These are phyloP conservation scores for Drosophila imparisetae DNA, from an alignment of 2,888 invertebrate species.

Conservation along the genomic window DNA sequence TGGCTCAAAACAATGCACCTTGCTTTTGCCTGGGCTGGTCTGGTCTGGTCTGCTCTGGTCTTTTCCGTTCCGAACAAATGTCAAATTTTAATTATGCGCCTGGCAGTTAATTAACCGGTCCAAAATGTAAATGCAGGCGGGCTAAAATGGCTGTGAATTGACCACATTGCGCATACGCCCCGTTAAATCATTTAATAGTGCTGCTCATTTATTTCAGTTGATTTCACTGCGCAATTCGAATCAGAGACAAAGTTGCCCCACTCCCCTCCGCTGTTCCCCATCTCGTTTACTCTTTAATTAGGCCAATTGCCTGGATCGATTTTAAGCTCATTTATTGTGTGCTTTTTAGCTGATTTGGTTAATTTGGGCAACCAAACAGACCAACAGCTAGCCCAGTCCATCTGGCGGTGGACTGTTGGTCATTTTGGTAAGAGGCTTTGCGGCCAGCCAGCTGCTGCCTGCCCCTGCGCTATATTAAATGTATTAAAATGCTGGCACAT, in stretches of 20 bases:
- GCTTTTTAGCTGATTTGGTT: constrained; percentile 60
- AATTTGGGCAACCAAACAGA: constrained; percentile 38
- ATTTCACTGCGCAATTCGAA: constrained; percentile 9
- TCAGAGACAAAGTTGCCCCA: neutral
- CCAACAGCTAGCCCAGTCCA: neutral
- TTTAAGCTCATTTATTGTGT: constrained; percentile 37
- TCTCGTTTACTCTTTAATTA: constrained; percentile 38
- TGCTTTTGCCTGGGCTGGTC: neutral
- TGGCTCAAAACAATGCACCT: constrained; percentile 39
- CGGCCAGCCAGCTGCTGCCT: constrained; percentile 15
- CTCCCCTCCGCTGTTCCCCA: too few species aligned
- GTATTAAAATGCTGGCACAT: constrained; percentile 7
- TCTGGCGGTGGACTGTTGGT: constrained; percentile 5
- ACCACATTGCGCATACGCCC: constrained; percentile 67
- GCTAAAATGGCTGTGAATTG: constrained; percentile 17
- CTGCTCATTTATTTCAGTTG: constrained; percentile 24
- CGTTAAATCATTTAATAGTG: constrained; percentile 53
- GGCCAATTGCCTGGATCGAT: constrained; percentile 34
- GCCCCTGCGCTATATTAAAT: constrained; percentile 10
- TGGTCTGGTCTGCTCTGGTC: neutral
- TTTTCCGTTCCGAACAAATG: constrained; percentile 1
- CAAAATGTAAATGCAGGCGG: constrained; percentile 25
- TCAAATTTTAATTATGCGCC: constrained; percentile 60
- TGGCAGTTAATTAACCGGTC: constrained; percentile 53
- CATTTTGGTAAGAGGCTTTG: constrained; percentile 51